Percentiles rank a stretch among this genome's conserved stretches.
Evolutionary conservation across 2,888 invertebrate species (phyloP).

Genomic region (Eilema griseolum): DNA sequence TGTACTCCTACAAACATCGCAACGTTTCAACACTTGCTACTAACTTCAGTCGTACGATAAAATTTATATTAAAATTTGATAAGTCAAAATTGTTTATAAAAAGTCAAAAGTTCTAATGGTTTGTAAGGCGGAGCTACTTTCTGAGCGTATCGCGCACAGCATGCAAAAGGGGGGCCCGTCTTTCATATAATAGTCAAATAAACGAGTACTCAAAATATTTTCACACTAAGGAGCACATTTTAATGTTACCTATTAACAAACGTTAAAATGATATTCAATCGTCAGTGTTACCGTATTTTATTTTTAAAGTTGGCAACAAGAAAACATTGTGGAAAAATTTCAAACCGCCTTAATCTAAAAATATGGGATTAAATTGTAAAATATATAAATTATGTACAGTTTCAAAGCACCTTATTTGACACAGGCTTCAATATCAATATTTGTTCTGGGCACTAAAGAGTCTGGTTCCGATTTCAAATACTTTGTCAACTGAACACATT

Average conservation of each 20-base stretch:
- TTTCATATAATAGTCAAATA: constrained; percentile 36
- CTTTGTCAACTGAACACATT: constrained; percentile 34
- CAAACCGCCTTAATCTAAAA: constrained; percentile 69
- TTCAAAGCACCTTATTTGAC: constrained; percentile 82
- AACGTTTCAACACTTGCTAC: constrained; percentile 59
- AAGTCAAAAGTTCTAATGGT: constrained; percentile 41
- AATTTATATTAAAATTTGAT: constrained; percentile 52
- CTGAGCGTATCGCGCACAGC: constrained; percentile 40
- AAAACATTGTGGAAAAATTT: constrained; percentile 47
- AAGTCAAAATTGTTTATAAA: constrained; percentile 51
- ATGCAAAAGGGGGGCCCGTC: constrained; percentile 45
- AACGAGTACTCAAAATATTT: constrained; percentile 40
- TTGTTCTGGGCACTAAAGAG: constrained; percentile 65
- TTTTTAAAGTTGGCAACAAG: constrained; percentile 52
- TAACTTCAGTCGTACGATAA: constrained; percentile 65
- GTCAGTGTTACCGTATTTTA: constrained; percentile 52
- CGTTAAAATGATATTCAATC: constrained; percentile 47
- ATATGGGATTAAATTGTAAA: constrained; percentile 69
- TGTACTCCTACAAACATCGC: constrained; percentile 62
- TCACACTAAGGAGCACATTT: constrained; percentile 42
- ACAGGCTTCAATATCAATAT: constrained; percentile 73
- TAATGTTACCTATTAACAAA: constrained; percentile 36
- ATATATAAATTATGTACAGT: constrained; percentile 74
- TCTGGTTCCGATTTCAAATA: constrained; percentile 22
- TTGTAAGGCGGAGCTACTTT: constrained; percentile 44